Percentiles rank a stretch among this genome's conserved stretches.
These are phyloP conservation scores for Pogoniulus pusillus DNA, from an alignment of 2,797 vertebrate genomes.

Conservation along the genomic window DNA sequence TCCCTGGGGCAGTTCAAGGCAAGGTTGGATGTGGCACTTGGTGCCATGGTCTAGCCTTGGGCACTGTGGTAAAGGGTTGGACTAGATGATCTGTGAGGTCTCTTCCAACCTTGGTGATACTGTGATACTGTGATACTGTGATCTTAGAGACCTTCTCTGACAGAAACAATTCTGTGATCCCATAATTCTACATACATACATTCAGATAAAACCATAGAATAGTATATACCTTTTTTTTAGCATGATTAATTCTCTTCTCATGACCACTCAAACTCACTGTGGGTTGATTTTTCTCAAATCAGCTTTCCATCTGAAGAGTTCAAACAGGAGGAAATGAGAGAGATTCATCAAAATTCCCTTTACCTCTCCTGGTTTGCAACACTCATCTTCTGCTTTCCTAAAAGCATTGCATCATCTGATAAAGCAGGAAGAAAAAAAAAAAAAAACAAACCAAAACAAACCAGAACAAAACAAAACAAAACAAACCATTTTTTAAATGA, in stretches of 20 bases:
- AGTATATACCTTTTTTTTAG: neutral
- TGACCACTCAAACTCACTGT: neutral
- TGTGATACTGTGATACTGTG: too few relatives aligned
- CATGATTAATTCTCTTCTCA: neutral
- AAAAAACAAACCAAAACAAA: neutral
- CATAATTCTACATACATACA: too few relatives aligned
- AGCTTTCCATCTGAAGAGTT: neutral
- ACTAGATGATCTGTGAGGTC: too few relatives aligned
- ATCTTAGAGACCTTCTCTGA: too few relatives aligned
- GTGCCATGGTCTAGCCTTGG: too few relatives aligned
- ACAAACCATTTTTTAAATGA: neutral
- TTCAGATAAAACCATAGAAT: neutral
- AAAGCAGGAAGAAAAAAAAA: neutral
- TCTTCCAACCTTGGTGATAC: too few relatives aligned
- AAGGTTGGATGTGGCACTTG: too few relatives aligned
- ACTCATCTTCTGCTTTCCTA: conserved; percentile 3
- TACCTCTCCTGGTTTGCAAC: neutral
- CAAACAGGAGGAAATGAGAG: neutral
- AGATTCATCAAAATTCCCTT: conserved; percentile 28
- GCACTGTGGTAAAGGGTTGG: too few relatives aligned
- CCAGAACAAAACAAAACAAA: too few relatives aligned
- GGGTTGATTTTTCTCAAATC: neutral
- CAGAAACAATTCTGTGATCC: too few relatives aligned
- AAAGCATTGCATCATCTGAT: neutral
- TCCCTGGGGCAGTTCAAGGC: too few relatives aligned